Percentiles rank a stretch among this genome's conserved stretches.
phyloP scores from a whole-genome alignment of 2,113 vertebrate species.

The Ondatra zibethicus region DNA sequence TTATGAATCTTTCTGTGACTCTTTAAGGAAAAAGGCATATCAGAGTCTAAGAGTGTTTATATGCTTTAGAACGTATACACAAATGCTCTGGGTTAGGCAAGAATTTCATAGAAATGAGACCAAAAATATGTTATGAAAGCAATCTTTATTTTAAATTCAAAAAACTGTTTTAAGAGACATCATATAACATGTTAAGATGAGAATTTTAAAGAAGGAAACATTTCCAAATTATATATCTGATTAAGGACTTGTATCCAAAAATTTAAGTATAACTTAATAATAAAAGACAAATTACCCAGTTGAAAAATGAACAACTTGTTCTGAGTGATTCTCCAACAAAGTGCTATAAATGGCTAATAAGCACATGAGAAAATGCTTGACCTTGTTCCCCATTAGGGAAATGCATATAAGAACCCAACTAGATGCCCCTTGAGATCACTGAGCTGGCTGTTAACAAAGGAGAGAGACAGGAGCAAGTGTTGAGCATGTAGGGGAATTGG shows the following conservation, averaged over 20 bases:
- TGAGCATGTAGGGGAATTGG: neutral
- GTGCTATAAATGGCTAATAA: neutral
- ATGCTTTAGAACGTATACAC: neutral
- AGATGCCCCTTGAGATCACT: neutral
- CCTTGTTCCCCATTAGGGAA: constrained; percentile 15
- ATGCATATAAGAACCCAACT: constrained; percentile 1
- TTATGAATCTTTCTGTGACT: neutral
- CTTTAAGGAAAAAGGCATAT: neutral
- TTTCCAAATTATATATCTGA: constrained; percentile 14
- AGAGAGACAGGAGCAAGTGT: neutral
- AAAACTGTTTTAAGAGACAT: neutral
- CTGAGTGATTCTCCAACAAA: constrained; percentile 8
- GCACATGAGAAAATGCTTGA: neutral
- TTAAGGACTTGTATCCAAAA: neutral
- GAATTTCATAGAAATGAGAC: neutral
- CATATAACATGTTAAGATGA: neutral
- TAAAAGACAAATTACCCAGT: constrained; percentile 28
- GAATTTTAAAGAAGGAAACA: neutral
- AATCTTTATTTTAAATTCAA: neutral
- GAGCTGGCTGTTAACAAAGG: neutral
- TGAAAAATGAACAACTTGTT: neutral
- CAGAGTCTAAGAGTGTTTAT: neutral
- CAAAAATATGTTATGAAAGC: neutral
- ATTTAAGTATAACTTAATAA: neutral
- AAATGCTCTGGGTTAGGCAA: neutral